Evolutionary conservation across 64 coral and sea anemone genomes (phyloP), one percentile per base, ranked within the genome.

Genomic region (Stichodactyla helianthus): DNA sequence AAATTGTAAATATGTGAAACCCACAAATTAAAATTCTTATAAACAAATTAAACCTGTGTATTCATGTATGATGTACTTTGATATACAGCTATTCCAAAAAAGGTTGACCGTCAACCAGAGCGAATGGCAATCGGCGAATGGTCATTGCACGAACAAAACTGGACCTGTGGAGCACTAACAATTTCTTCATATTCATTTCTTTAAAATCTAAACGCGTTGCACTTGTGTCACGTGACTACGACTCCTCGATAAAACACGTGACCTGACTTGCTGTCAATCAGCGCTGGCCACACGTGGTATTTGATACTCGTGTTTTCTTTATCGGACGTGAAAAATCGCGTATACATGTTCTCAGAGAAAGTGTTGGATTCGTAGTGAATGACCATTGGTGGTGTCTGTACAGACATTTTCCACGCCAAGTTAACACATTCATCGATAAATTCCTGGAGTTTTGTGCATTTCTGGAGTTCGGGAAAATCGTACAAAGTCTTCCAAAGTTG

Each of bases 391-490:
- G 89, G 86, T 44, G 82, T 28, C 71, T 92, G 93, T 17, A 92
- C 93, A 0, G 93, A 89, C 61, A 94, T 54, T 76, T 77, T 92
- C 97, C 93, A 99, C 0, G 97, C 91, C 19, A 99, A 62, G 70
- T 82, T 90, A 20, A 95, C 97, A 85, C 93, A 95, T 62, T 94
- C 96, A 68, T 90, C 84, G 11, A 94, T 94, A 88, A 89, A 98
- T 15, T 84, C 82, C 11, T 82, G 88, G 12, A 98, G 86, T 53
- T 94, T 83, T n/a, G 50, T 6, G 57, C 93, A 93, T 19, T 87
- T 80, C 57, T 92, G 86, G 63, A 99, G 91, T 27, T 99, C 93
- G 6, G 97, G 93, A 54, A 99, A 99, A 67, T 99, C 97, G 77
- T 95, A 99, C 53, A 99, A 77, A 22, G 97, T 99, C 14, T 84